Percentiles rank a stretch among this genome's conserved stretches.
Conservation (phyloP, 2,888 invertebrate species). For the Uropetala carovei region DNA sequence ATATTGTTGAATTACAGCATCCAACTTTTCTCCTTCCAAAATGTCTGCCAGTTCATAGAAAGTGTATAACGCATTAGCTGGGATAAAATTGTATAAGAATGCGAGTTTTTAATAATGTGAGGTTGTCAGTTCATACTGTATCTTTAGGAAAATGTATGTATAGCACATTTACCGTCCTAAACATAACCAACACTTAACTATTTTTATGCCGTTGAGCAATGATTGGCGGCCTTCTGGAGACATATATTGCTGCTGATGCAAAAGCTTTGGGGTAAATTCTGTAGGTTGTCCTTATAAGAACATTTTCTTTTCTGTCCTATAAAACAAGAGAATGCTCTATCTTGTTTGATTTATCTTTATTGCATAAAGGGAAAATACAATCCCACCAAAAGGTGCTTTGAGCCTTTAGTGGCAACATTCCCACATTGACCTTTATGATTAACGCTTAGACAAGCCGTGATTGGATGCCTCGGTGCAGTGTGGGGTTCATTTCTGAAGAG, state of each 20-base stretch:
- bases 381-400: slow-evolving; percentile 60
- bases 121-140: slow-evolving; percentile 62
- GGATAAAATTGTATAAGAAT: slow-evolving; percentile 54
- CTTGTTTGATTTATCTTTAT: slow-evolving; percentile 38
- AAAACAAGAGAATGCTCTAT: slow-evolving; percentile 39
- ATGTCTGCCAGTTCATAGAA: slow-evolving; percentile 64
- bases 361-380: slow-evolving; percentile 40
- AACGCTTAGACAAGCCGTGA: slow-evolving; percentile 35
- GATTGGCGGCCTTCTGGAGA: slow-evolving; percentile 59
- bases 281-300: slow-evolving; percentile 43
- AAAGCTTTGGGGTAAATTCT: slow-evolving; percentile 60
- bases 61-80: slow-evolving; percentile 63
- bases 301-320: slow-evolving; percentile 23
- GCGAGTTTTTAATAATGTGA: slow-evolving; percentile 60
- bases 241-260: slow-evolving; percentile 48
- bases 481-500: slow-evolving; percentile 48
- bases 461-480: slow-evolving; percentile 43
- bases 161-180: slow-evolving; percentile 65
- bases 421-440: slow-evolving; percentile 57
- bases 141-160: slow-evolving; percentile 64
- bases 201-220: slow-evolving; percentile 64
- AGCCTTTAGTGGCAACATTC: slow-evolving; percentile 55
- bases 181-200: slow-evolving; percentile 62
- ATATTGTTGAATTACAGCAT: slow-evolving; percentile 64
- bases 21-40: slow-evolving; percentile 64